Percentiles rank a stretch among this genome's conserved stretches.
Evolutionary conservation across 2,797 vertebrate genomes (phyloP).

Genomic region (Sebastes minor): DNA sequence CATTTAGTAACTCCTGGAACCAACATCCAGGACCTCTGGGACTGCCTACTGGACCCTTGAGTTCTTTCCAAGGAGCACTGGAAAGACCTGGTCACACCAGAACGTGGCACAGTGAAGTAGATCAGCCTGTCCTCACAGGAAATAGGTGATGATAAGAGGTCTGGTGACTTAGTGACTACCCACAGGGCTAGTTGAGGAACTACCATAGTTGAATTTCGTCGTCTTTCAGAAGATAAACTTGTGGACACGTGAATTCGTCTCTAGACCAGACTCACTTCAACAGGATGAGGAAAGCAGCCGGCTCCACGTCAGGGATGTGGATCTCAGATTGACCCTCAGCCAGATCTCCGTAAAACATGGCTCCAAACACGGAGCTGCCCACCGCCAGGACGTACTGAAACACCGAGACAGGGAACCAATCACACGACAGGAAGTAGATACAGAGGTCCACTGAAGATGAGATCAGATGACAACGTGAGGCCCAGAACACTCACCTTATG

Average conservation of each 20-base stretch:
- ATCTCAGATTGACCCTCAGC: slow-evolving; percentile 93
- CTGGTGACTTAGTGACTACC: neutral
- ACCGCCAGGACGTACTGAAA: slow-evolving; percentile 85
- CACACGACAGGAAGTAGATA: neutral
- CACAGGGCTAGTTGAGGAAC: neutral
- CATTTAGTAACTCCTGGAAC: neutral
- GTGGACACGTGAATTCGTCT: neutral
- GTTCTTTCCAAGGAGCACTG: neutral
- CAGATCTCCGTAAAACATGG: slow-evolving; percentile 97
- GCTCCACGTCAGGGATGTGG: slow-evolving; percentile 96
- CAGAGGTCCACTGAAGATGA: no score
- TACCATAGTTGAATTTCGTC: neutral
- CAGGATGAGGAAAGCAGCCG: slow-evolving; percentile 92
- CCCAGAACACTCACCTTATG: slow-evolving; percentile 84
- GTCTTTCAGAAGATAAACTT: neutral
- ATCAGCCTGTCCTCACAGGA: neutral
- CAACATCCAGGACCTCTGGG: neutral
- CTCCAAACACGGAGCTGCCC: slow-evolving; percentile 96
- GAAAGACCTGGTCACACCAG: neutral
- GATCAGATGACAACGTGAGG: no score
- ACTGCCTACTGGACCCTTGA: neutral
- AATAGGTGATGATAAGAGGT: no score
- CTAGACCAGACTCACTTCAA: slow-evolving; percentile 82
- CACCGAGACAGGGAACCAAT: neutral
- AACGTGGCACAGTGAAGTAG: neutral